Evolutionary conservation across 2,888 invertebrate genomes (phyloP), one percentile per base, ranked within the genome.

Genomic region (Temnothorax rugatulus): DNA sequence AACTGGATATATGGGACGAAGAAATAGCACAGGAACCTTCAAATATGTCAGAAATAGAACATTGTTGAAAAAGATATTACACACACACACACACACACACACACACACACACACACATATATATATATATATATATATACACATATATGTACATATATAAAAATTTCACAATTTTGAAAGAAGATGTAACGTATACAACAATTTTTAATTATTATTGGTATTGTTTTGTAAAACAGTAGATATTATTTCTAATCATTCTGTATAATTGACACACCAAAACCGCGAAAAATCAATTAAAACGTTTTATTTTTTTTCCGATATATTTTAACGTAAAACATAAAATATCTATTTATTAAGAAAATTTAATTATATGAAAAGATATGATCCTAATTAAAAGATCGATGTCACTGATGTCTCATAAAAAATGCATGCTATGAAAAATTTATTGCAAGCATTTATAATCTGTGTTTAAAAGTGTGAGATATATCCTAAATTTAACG

Each of bases 281-380:
- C 44, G 13, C 44, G 44, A 44, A 9, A 61, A 38, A 63, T 21
- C 2, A 13, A 29, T 29, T 29, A 29, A 61, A 34, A 61, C 8
- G 8, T 63, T 21, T 41, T 21, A 9, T 63, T 41, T 21, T 61
- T 5, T 15, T 57, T 57, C 4, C 11, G 63, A 38, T 63, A 13
- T 64, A 41, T 64, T 13, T 64, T 41, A 1, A 64, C 18, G 5
- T n/a, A n/a, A 38, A 61, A n/a, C 34, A 61, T n/a, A 8, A 34
- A 34, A 61, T 8, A 59, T 61, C 18, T 34, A 38, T 63, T 63
- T 50, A 50, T 61, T 38, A 63, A 38, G 11, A 63, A 52, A 63
- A 63, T 41, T 38, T 4, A 21, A 21, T 63, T 21, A 38, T 38
- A n/a, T 34, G 18, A 61, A 34, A 61, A 61, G 59, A 59, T 1